phyloP scores from a whole-genome alignment of 2,888 invertebrate species.

The Drosophila peninsularis region DNA sequence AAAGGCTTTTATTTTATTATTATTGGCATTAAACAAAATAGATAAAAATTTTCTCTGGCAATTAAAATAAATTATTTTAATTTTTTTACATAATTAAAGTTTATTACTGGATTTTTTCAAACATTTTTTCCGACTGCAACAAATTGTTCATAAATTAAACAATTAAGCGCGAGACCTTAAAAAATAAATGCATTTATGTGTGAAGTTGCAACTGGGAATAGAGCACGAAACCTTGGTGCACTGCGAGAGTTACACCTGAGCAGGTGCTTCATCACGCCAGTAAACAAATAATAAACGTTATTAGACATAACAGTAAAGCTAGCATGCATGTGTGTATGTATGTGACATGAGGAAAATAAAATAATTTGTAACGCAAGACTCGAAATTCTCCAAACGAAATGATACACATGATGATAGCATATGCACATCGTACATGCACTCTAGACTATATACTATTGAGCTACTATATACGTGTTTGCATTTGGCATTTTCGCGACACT shows the following conservation, averaged over 20 bases:
- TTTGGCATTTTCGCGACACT: background rate
- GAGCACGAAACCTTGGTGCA: conserved; percentile 37
- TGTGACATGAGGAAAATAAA: conserved; percentile 11
- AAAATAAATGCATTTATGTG: conserved; percentile 39
- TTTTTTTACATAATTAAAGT: conserved; percentile 1
- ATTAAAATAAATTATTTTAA: background rate
- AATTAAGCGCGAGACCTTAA: conserved; percentile 24
- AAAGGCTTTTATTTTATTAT: background rate
- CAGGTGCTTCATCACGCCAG: conserved; percentile 18
- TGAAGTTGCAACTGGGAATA: conserved; percentile 13
- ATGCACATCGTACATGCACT: background rate
- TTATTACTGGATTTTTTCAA: background rate
- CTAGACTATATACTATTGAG: conserved; percentile 2
- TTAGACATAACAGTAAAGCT: conserved; percentile 49
- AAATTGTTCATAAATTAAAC: conserved; percentile 14
- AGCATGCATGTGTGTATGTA: conserved; percentile 9
- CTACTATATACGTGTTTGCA: background rate
- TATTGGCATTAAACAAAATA: background rate
- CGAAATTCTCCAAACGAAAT: background rate
- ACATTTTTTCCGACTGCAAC: conserved; percentile 6
- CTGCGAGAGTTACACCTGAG: conserved; percentile 3
- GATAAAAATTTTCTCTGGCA: background rate
- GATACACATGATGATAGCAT: background rate
- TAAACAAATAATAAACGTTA: conserved; percentile 15
- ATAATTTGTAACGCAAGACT: conserved; percentile 23